phyloP scores from a whole-genome alignment of 2,113 vertebrate genomes.

The Pollachius pollachius region DNA sequence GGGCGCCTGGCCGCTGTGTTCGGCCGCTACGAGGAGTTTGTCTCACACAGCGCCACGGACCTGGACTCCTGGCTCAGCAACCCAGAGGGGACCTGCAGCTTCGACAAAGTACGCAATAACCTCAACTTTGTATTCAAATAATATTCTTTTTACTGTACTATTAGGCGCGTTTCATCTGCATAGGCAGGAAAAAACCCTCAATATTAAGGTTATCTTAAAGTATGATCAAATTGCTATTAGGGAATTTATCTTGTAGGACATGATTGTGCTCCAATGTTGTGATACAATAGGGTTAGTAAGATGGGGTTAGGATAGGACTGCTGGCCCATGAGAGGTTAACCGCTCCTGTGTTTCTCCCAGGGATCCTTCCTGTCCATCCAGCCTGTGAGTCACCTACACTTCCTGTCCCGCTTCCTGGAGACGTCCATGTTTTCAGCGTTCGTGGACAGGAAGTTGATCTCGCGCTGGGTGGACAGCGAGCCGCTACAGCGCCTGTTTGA shows the following conservation, averaged over 20 bases:
- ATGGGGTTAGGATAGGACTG: too few species aligned
- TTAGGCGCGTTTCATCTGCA: too few species aligned
- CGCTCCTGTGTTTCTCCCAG: conserved; percentile 62
- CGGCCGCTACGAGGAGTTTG: conserved; percentile 89
- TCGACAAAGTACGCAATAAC: conserved; percentile 86
- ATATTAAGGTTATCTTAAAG: too few species aligned
- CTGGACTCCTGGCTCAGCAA: conserved; percentile 94
- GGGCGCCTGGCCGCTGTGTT: conserved; percentile 91
- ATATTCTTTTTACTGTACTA: too few species aligned
- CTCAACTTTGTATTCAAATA: too few species aligned
- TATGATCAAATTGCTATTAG: too few species aligned
- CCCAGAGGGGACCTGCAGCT: conserved; percentile 91
- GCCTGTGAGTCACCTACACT: conserved; percentile 85
- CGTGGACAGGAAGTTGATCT: conserved; percentile 95
- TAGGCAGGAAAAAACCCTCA: too few species aligned
- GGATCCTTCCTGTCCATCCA: conserved; percentile 95
- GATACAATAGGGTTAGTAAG: too few species aligned
- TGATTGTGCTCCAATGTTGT: too few species aligned
- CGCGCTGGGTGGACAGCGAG: conserved; percentile 94
- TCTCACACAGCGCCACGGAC: conserved; percentile 88
- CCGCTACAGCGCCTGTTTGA: conserved; percentile 90
- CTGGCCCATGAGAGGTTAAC: neutral
- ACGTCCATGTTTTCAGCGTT: conserved; percentile 99
- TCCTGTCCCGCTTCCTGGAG: conserved; percentile 95
- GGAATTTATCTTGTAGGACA: too few species aligned